A percentile compares a stretch with the other conserved stretches of the same genome.
Conservation (phyloP, 1,140 invertebrate genomes). For the Zaprionus davidi region DNA sequence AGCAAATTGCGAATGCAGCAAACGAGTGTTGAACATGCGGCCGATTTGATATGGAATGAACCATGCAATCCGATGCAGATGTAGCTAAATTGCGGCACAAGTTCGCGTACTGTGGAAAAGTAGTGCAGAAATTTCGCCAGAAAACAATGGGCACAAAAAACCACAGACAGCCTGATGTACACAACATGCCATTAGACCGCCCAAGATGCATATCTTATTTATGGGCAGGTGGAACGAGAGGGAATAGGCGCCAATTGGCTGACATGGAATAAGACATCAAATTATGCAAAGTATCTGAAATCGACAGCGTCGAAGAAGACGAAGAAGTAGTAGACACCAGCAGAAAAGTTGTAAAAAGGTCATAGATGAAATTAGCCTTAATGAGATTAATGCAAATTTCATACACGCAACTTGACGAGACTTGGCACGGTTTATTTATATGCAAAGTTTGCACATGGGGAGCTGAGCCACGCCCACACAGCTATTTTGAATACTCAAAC, state of each 20-base stretch:
- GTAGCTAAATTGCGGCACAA: conserved; percentile 62
- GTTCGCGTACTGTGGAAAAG: conserved; percentile 15
- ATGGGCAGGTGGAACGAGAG: background rate
- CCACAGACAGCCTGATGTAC: background rate
- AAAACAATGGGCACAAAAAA: conserved; percentile 21
- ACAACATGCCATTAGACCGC: conserved; percentile 74
- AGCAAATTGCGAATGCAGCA: conserved; percentile 23
- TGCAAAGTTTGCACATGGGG: conserved; percentile 41
- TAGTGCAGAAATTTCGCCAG: background rate
- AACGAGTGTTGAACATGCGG: conserved; percentile 36
- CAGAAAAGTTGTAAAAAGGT: conserved; percentile 16
- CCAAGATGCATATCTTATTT: conserved; percentile 53
- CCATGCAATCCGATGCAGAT: conserved; percentile 50
- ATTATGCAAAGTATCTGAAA: conserved; percentile 66
- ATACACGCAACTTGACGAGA: conserved; percentile 26
- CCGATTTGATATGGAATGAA: conserved; percentile 15
- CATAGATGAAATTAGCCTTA: conserved; percentile 15
- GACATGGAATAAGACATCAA: conserved; percentile 60
- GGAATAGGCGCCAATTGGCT: conserved; percentile 18
- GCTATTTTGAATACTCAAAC: conserved; percentile 31
- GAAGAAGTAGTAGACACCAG: background rate
- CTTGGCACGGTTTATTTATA: conserved; percentile 38
- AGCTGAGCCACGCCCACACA: conserved; percentile 37
- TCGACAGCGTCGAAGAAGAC: conserved; percentile 37
- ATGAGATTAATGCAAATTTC: conserved; percentile 21